Evolutionary conservation across 2,888 invertebrate species (phyloP).

Genomic region (Perizoma affinitatum): DNA sequence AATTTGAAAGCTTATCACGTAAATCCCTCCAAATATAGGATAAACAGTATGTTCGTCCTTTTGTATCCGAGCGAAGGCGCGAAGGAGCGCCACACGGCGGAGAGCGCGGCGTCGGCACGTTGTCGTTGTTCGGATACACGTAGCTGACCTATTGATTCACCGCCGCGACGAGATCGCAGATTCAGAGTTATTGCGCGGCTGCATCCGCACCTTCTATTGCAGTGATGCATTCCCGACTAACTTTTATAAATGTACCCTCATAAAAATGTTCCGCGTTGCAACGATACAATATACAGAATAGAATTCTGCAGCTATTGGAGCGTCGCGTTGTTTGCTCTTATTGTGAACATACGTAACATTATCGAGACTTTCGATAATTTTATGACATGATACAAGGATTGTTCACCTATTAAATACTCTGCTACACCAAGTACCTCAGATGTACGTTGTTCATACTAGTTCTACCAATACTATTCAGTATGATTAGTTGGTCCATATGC

Average conservation of each 20-base stretch:
- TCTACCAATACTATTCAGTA: no score
- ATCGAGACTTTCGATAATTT: no score
- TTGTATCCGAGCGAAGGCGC: constrained; percentile 19
- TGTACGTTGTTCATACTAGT: no score
- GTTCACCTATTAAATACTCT: no score
- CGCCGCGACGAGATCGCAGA: constrained; percentile 29
- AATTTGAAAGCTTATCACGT: constrained; percentile 4
- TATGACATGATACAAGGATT: no score
- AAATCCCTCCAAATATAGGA: constrained; percentile 6
- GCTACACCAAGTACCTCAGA: no score
- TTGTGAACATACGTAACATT: constrained; percentile 6
- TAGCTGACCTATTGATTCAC: constrained; percentile 26
- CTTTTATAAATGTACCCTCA: constrained; percentile 33
- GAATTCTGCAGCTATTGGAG: constrained; percentile 29
- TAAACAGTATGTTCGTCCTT: constrained; percentile 3
- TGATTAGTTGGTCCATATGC: no score
- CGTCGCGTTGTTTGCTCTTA: background rate
- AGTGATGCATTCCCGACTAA: constrained; percentile 32
- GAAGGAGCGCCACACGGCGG: no score
- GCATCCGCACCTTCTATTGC: constrained; percentile 31
- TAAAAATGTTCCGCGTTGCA: constrained; percentile 26
- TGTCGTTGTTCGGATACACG: constrained; percentile 23
- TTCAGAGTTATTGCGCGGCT: constrained; percentile 29
- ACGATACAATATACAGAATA: constrained; percentile 24
- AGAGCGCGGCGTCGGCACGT: constrained; percentile 3